Percentiles rank a stretch among this genome's conserved stretches.
Conservation (phyloP, 2,888 invertebrate species). For the Lottia gigantea region DNA sequence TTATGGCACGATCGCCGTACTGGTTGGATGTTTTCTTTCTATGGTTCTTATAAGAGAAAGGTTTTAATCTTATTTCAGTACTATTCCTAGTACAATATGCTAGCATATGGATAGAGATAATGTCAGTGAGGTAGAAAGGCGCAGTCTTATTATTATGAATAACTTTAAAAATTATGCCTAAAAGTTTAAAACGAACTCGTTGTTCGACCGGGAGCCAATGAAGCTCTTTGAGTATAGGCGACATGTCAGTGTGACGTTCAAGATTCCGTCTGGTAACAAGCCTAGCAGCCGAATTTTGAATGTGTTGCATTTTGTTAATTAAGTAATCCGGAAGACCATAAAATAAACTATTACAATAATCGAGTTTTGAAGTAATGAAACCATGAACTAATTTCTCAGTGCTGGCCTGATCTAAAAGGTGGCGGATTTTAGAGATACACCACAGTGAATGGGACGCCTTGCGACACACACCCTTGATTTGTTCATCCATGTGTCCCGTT, state of each 20-base stretch:
- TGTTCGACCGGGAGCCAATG: conserved; percentile 13
- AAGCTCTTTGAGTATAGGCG: conserved; percentile 9
- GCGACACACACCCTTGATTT: not conserved
- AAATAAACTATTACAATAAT: conserved; percentile 13
- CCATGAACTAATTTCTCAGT: conserved; percentile 5
- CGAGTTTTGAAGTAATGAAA: not conserved
- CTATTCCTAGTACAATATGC: not conserved
- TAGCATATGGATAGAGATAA: not conserved
- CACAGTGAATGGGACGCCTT: not conserved
- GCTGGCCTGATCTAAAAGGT: not conserved
- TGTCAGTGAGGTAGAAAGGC: conserved; percentile 3
- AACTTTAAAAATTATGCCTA: not conserved
- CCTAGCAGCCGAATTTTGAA: conserved; percentile 13
- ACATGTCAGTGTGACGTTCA: not conserved
- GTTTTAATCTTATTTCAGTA: not conserved
- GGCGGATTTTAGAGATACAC: not conserved
- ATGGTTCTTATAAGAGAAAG: not conserved
- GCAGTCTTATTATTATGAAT: not conserved
- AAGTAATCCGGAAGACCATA: not conserved
- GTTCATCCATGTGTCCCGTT: not conserved
- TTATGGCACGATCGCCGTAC: not conserved
- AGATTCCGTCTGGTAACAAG: not conserved
- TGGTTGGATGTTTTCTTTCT: not conserved
- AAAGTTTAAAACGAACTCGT: conserved; percentile 11
- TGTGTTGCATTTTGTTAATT: conserved; percentile 2